Evolutionary conservation across 37 sponge, comb jelly and placozoan genomes (phyloP), one percentile per base, ranked within the genome.

Genomic region (Cladorhizidae sp.): DNA sequence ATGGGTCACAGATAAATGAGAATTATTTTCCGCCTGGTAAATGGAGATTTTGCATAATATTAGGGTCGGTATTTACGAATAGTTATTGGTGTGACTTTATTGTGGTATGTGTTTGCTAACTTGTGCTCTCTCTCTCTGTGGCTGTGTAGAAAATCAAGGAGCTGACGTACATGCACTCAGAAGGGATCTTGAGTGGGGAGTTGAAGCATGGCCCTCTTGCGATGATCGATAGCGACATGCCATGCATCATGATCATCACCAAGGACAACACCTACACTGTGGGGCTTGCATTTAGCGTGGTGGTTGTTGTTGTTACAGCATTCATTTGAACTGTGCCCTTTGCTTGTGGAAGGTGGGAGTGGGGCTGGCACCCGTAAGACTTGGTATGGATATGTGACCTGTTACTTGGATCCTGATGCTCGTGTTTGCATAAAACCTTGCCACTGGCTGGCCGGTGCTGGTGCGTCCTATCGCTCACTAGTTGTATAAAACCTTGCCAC

Each of bases 151-250:
- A 95, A 91, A 84, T 98, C 29, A 98, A 96, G 69, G 94, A 94
- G 74, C 68, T 94, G 23, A 77, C 98, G 1, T 97, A 97, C 80
- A 91, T 97, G 93, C 98, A 97, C 64, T 95, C 96, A 0, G 98
- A 97, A 57, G 98, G 96, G 6, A 99, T 99, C 22, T 76, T 99
- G 18, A 88, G 95, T 76, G 99, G 99, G 62, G 99, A 99, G 40
- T 76, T 99, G 77, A 99, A 99, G 50, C 99, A 99, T 79, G 99
- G 99, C 32, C 99, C 99, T 0, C 87, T 99, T 57, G 99, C 99
- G 3, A 90, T 99, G 88, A 95, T 99, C 50, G 99, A 99, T 59
- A 83, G 92, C 29, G 73, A 94, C 39, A 99, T 99, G 99, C 97
- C 99, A 23, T 94, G 96, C 37, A 94, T 99, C 32, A 92, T 99